Evolutionary conservation across 2,888 invertebrate species (phyloP).

Genomic region (Uloborus plumipes): DNA sequence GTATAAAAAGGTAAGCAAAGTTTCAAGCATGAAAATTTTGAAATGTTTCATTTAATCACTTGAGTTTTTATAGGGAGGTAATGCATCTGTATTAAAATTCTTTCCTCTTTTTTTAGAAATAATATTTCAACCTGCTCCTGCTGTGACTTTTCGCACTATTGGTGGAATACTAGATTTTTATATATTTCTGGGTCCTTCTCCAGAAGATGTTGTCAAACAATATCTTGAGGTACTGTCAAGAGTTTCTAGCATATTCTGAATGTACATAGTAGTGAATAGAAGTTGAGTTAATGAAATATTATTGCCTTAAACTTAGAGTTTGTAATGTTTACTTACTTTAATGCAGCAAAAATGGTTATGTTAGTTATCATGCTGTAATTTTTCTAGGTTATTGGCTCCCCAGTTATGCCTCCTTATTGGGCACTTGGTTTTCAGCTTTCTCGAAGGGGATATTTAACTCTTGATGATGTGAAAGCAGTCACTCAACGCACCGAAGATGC

Average conservation of each 20-base stretch:
- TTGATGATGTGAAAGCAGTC: slow-evolving; percentile 78
- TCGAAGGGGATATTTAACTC: slow-evolving; percentile 76
- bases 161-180: slow-evolving; percentile 74
- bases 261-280: too few relatives aligned
- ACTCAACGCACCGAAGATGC: slow-evolving; percentile 80
- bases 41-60: too few relatives aligned
- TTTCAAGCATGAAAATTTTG: too few relatives aligned
- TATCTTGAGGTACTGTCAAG: slow-evolving; percentile 66
- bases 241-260: too few relatives aligned
- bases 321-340: too few relatives aligned
- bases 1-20: too few relatives aligned
- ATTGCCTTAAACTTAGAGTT: too few relatives aligned
- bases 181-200: slow-evolving; percentile 75
- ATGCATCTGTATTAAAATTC: too few relatives aligned
- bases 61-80: too few relatives aligned
- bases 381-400: slow-evolving; percentile 79
- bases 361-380: background rate
- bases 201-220: slow-evolving; percentile 73
- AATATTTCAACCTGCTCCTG: slow-evolving; percentile 73
- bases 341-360: background rate
- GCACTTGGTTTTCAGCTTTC: slow-evolving; percentile 88
- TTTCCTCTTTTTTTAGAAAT: slow-evolving; percentile 72
- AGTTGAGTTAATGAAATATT: too few relatives aligned
- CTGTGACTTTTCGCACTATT: slow-evolving; percentile 76
- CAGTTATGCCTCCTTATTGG: slow-evolving; percentile 89